Evolutionary conservation across 2,888 invertebrate species (phyloP), one percentile per base, ranked within the genome.

Genomic region (Antitype chi): DNA sequence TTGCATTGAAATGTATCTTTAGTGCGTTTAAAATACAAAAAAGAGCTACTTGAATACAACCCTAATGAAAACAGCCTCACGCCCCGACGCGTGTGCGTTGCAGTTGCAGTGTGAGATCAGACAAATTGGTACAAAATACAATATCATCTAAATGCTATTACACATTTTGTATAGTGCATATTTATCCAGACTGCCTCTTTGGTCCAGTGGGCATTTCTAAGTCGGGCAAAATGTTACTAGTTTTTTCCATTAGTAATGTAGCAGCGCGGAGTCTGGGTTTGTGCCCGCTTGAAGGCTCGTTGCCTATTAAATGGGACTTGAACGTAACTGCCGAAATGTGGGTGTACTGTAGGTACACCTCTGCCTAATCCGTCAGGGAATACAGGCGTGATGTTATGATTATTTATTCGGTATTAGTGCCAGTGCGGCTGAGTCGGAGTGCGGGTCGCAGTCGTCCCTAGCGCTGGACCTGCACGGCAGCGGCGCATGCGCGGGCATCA

Each of bases 401-500:
- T 52, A 71, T n/a, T 32, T 25, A 55, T 43, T 43, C 17, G n/a
- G 52, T 52, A 9, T 5, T 86, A 96, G 96, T 74, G 96, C 96
- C 1, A 96, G 96, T 75, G 96, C 96, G 25, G 96, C 91, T 5
- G 96, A 96, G 78, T 96, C 96, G 0, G 96, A 96, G 76, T 96
- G 96, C 82, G 97, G 97, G 17, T 97, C 97, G 71, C 98, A 98
- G 92, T 97, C 97, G 5, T 98, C 98, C 1, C 97, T 98, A 96
- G 98, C 98, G 53, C 96, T 98, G 95, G 98, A 98, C 92, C 94
- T 98, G 81, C 98, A 98, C 92, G 97, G 97, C 53, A 95, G 94
- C 89, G 96, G 96, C 82, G 94, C 94, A 13, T 94, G 95, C 90
- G 94, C 94, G 94, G 93, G 97, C 94, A 95, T 97, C 87, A 95